phyloP scores from a whole-genome alignment of 2,797 vertebrate genomes.

The Phrynocephalus vlangalii region DNA sequence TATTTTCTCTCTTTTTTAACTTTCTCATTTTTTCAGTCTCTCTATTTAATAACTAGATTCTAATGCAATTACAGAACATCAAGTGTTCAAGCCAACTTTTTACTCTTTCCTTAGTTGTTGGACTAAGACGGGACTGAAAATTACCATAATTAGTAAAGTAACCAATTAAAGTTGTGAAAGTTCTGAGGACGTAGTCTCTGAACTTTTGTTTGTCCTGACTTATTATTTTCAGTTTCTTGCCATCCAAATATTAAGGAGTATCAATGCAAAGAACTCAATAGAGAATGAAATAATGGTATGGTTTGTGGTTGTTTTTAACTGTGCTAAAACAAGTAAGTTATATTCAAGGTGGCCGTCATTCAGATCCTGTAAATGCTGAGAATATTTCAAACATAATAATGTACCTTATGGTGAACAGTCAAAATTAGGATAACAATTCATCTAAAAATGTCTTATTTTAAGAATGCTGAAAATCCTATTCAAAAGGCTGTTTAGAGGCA shows the following conservation, averaged over 20 bases:
- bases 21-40: neutral
- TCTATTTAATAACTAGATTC: neutral
- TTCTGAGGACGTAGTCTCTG: neutral
- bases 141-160: neutral
- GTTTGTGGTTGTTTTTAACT: neutral
- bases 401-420: neutral
- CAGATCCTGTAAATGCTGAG: neutral
- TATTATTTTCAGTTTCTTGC: constrained; percentile 5
- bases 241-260: constrained; percentile 1
- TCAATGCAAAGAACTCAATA: neutral
- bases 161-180: neutral
- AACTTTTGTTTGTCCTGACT: neutral
- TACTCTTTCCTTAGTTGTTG: neutral
- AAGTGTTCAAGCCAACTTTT: neutral
- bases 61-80: neutral
- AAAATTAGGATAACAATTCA: neutral
- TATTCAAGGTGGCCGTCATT: neutral
- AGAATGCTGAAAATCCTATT: neutral
- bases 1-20: neutral
- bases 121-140: neutral
- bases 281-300: neutral
- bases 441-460: neutral
- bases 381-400: neutral
- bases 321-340: neutral
- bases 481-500: no score